Evolutionary conservation across 2,797 vertebrate species (phyloP), one percentile per base, ranked within the genome.

Genomic region (Sebastes taczanowskii): DNA sequence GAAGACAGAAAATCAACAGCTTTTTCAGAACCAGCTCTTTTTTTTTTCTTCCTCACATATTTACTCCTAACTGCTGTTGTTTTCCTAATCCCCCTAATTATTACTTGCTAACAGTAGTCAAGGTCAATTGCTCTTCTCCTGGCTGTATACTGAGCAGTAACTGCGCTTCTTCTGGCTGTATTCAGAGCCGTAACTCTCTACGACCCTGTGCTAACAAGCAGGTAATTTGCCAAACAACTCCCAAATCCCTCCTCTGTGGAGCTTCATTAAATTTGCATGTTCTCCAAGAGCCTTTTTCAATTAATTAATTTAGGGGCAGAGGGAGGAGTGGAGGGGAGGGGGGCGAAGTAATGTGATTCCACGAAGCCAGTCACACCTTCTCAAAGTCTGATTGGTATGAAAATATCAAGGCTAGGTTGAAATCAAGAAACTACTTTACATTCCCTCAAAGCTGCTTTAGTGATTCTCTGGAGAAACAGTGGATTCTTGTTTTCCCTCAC

Each of bases 161-260:
- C 83, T 60, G 23, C 1, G 5, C 62, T 82, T 90, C 89, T 88
- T 78, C 87, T 74, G 81, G 82, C 81, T 88, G 81, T 65, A 79
- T 89, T 88, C 52, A 18, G 80, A 91, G 87, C 81, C 4, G 56
- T 74, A 85, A 83, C 78, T 91, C 85, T 88, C 78, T 75, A 23
- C 87, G 92, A 94, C 92, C 92, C 84, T 22, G 55, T 77, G 81
- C 83, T 94, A 95, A 95, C 92, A 93, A 94, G 93, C 91, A 91
- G 89, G 91, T 95, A 90, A 95, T 95, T 95, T 92, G 90, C 93
- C 87, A 93, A 94, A 92, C 90, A 93, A 91, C 85, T 92, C 90
- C 93, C 93, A 93, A 89, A 94, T 93, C 88, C 87, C 91, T 90
- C 80, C 69, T 91, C 92, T 79, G 92, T 80, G 81, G 81, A 84